Evolutionary conservation across 2,888 invertebrate genomes (phyloP).

Genomic region (Pachycephus smyrnensis): DNA sequence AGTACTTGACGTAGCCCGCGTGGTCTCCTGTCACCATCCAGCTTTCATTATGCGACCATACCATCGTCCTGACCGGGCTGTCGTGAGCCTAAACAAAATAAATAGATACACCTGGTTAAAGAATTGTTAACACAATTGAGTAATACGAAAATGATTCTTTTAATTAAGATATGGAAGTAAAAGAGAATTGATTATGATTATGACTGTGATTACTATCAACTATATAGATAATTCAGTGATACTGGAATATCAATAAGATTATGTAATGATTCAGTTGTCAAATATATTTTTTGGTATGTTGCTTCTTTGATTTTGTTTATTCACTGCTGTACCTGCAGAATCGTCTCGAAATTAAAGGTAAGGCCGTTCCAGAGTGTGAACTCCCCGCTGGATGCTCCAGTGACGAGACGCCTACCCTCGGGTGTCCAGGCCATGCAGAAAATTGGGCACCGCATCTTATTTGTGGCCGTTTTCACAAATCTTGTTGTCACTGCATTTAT

Average conservation of each 20-base stretch:
- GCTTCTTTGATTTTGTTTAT: background rate
- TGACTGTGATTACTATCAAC: too few species aligned
- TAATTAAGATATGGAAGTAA: background rate
- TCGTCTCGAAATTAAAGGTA: slow-evolving; percentile 99
- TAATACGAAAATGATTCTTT: background rate
- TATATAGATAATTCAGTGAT: background rate
- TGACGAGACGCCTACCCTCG: slow-evolving; percentile 96
- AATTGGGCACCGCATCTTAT: slow-evolving; percentile 99
- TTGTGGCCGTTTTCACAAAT: slow-evolving; percentile 99
- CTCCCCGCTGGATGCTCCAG: slow-evolving; percentile 99
- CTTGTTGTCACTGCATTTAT: slow-evolving; percentile 95
- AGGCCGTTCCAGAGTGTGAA: slow-evolving; percentile 99
- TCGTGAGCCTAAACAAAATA: slow-evolving; percentile 88
- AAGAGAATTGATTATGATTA: background rate
- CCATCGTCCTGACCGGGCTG: slow-evolving; percentile 98
- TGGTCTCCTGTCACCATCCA: slow-evolving; percentile 99
- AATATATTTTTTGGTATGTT: background rate
- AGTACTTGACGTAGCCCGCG: slow-evolving; percentile 98
- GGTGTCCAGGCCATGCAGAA: slow-evolving; percentile 99
- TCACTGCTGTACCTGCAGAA: slow-evolving; percentile 82
- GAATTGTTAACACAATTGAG: background rate
- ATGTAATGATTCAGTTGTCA: background rate
- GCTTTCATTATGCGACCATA: slow-evolving; percentile 98
- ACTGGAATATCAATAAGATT: background rate
- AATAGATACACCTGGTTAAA: slow-evolving; percentile 15